Evolutionary conservation across 2,797 vertebrate genomes (phyloP).

Genomic region (Tinamus major): DNA sequence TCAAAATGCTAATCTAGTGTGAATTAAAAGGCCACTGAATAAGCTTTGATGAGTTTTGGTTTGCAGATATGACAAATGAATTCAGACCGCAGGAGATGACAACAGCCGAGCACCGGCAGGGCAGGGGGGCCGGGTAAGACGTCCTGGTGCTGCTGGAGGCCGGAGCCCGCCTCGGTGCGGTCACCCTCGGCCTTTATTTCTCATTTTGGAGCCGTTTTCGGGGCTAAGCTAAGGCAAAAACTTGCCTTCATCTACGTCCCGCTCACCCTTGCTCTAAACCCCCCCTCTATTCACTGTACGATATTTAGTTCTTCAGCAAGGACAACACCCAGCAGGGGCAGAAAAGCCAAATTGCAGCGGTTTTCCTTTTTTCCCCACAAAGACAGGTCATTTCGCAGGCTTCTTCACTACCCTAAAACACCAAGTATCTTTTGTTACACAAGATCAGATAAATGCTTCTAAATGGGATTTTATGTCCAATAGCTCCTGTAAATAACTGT

Average conservation of each 20-base stretch:
- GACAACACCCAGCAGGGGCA: background rate
- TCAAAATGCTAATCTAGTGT: conserved; percentile 72
- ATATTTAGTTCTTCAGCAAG: background rate
- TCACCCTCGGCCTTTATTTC: background rate
- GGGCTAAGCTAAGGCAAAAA: background rate
- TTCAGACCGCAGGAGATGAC: conserved; percentile 43
- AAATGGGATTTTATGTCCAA: background rate
- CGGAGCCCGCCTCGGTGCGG: background rate
- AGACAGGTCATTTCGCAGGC: background rate
- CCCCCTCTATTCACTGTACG: background rate
- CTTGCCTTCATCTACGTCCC: background rate
- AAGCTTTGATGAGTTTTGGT: conserved; percentile 52
- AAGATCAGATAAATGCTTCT: background rate
- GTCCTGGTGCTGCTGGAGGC: background rate
- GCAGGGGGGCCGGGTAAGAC: background rate
- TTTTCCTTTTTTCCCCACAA: background rate
- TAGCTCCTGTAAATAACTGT: background rate
- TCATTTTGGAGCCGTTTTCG: background rate
- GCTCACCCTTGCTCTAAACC: background rate
- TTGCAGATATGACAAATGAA: conserved; percentile 58
- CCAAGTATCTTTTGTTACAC: background rate
- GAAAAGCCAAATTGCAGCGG: background rate
- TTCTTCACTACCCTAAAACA: background rate
- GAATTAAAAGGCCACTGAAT: conserved; percentile 68
- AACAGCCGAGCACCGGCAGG: background rate